phyloP scores from a whole-genome alignment of 1,140 invertebrate genomes.

The Plectrocnemia conspersa region DNA sequence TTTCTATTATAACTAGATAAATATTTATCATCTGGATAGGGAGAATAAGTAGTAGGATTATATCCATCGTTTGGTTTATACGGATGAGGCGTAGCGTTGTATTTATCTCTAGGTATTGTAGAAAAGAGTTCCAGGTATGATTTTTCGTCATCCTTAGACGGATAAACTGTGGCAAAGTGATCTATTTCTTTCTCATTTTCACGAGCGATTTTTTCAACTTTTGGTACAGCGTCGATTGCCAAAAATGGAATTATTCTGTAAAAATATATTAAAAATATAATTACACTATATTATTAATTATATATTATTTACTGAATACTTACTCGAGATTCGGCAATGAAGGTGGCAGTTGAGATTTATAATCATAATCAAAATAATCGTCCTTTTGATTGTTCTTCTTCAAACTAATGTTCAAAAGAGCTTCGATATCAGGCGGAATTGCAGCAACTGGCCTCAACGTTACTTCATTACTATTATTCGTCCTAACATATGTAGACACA shows the following conservation, averaged over 20 bases:
- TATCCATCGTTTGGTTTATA: conserved; percentile 26
- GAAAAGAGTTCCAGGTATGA: conserved; percentile 47
- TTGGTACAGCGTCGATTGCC: conserved; percentile 66
- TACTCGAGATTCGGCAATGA: conserved; percentile 68
- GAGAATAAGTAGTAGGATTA: conserved; percentile 29
- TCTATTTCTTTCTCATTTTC: conserved; percentile 27
- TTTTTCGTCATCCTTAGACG: conserved; percentile 42
- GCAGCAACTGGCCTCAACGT: conserved; percentile 35
- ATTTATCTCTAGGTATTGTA: conserved; percentile 24
- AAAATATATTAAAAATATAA: conserved; percentile 29
- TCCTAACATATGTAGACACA: conserved; percentile 33
- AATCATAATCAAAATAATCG: conserved; percentile 61
- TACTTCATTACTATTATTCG: conserved; percentile 31
- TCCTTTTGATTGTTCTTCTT: conserved; percentile 46
- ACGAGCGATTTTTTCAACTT: conserved; percentile 38
- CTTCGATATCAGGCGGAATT: conserved; percentile 40
- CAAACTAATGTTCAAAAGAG: conserved; percentile 42
- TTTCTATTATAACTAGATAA: conserved; percentile 24
- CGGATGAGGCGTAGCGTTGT: conserved; percentile 20
- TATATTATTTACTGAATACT: conserved; percentile 31
- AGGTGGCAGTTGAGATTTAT: conserved; percentile 65
- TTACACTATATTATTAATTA: not conserved
- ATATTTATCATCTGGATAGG: conserved; percentile 31
- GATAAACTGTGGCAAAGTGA: conserved; percentile 36
- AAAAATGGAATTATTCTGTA: conserved; percentile 76